Conservation (phyloP, 2,888 invertebrate genomes). For the Drosophila planitibia region DNA sequence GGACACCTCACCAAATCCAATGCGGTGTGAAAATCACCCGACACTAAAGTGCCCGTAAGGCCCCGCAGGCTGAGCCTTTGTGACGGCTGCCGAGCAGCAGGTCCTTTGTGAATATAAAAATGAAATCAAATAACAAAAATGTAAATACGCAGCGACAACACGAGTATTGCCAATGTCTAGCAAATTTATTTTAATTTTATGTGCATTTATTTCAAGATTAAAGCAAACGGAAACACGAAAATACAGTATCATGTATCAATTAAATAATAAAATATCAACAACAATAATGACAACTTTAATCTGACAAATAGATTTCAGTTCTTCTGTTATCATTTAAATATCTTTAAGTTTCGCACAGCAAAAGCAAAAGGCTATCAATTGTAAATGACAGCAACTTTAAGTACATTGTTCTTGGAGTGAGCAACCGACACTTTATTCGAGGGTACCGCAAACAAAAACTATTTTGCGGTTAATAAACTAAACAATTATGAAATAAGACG, state of each 20-base stretch:
- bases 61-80: slow-evolving; percentile 23
- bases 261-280: slow-evolving; percentile 5
- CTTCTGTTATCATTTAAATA: background rate
- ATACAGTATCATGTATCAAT: background rate
- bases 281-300: background rate
- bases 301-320: background rate
- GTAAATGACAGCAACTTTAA: background rate
- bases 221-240: background rate
- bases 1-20: slow-evolving; percentile 8
- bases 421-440: background rate
- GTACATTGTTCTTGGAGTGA: no score
- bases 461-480: background rate
- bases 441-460: background rate
- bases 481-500: background rate
- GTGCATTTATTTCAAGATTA: slow-evolving; percentile 13
- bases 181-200: slow-evolving; percentile 28
- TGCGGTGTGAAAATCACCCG: slow-evolving; percentile 35
- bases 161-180: slow-evolving; percentile 8
- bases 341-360: background rate
- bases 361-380: background rate
- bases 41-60: slow-evolving; percentile 5
- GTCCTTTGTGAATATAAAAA: slow-evolving; percentile 25
- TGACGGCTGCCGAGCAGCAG: slow-evolving; percentile 4
- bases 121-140: slow-evolving; percentile 44
- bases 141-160: slow-evolving; percentile 32